Evolutionary conservation across 2,888 invertebrate genomes (phyloP).

Genomic region (Acleris emargana): DNA sequence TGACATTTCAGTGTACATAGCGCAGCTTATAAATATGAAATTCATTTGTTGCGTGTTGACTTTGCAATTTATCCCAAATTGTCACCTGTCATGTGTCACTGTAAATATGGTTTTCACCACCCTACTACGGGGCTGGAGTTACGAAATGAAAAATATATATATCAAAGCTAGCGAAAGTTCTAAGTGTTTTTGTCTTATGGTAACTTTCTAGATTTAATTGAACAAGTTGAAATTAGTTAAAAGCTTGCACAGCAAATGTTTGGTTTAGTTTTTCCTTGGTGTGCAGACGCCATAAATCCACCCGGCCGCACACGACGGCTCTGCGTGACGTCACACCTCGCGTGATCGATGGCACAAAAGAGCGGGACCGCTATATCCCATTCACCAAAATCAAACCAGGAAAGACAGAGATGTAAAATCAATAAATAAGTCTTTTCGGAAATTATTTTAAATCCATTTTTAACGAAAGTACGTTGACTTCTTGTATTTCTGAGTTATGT

Average conservation of each 20-base stretch:
- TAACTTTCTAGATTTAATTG: background rate
- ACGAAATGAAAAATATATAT: too few species aligned
- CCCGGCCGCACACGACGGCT: slow-evolving; percentile 82
- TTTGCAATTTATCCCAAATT: too few species aligned
- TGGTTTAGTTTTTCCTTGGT: slow-evolving; percentile 60
- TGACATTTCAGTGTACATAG: too few species aligned
- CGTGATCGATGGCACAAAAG: slow-evolving; percentile 77
- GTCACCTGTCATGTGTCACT: too few species aligned
- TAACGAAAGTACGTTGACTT: slow-evolving; percentile 78
- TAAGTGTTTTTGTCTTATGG: too few species aligned
- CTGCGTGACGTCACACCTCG: slow-evolving; percentile 82
- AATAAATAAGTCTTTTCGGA: slow-evolving; percentile 77
- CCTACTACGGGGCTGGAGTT: too few species aligned
- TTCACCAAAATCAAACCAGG: slow-evolving; percentile 48
- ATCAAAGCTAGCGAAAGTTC: too few species aligned
- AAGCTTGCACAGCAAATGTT: slow-evolving; percentile 50
- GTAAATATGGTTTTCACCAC: too few species aligned
- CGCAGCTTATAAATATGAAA: too few species aligned
- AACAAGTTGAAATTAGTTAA: slow-evolving; percentile 45
- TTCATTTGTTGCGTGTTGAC: too few species aligned
- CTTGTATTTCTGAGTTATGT: slow-evolving; percentile 76
- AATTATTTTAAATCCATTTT: slow-evolving; percentile 78
- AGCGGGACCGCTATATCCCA: slow-evolving; percentile 61
- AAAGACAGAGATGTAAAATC: slow-evolving; percentile 58
- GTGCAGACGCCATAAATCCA: slow-evolving; percentile 81